Evolutionary conservation across 2,113 vertebrate species (phyloP), one percentile per base, ranked within the genome.

Genomic region (Anarrhichthys ocellatus): DNA sequence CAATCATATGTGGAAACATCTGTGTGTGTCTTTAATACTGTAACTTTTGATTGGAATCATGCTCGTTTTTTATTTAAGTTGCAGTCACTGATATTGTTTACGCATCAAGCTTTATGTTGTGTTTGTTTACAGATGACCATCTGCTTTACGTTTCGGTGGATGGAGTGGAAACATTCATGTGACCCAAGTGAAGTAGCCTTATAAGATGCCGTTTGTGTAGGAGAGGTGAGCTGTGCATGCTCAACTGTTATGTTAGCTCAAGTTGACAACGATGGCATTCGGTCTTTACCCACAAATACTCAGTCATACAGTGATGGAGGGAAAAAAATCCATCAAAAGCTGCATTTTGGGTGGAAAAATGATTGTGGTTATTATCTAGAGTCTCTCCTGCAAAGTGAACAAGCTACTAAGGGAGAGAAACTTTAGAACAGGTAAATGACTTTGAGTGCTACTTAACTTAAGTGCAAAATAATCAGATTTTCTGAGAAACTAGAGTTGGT

Each of bases 111-210:
- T 82, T 77, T 79, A 87, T 76, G 89, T 79, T 72, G 50, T 67
- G 65, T 10, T 38, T 92, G 87, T 93, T 91, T 90, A 87, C 81
- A 78, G 76, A 77, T 56, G 73, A 73, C 52, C 84, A 92, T 91
- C 88, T 93, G 91, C 87, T 89, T 79, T 59, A 73, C 59, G 81
- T 91, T 91, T 90, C 4, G 7, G 11, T 10, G 65, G 82, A 85
- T 62, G 42, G 65, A 80, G 65, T 78, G 76, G 82, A 89, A 90
- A 87, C 68, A 80, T 72, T 83, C 68, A 85, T 80, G 80, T 36
- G 84, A 81, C 82, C 85, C 78, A 52, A 82, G 48, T 79, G 73
- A 82, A 88, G 59, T 42, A 54, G 74, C 62, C 69, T 54, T 46
- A 22, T 24, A 63, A 81, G 77, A 90, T 68, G 82, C 67, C 29